phyloP scores from a whole-genome alignment of 2,113 vertebrate species.

The Percina caprodes region DNA sequence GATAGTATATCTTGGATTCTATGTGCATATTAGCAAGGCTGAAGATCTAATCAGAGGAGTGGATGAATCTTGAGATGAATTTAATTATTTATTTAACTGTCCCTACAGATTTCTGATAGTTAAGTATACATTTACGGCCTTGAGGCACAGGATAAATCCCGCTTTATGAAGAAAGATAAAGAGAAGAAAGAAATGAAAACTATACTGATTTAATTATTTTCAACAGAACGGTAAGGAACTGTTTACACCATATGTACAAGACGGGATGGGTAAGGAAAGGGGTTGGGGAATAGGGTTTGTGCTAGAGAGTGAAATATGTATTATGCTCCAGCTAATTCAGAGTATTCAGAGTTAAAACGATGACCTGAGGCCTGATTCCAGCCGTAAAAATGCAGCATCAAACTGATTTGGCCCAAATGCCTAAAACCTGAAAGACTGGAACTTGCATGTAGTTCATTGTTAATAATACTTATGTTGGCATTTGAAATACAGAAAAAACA shows the following conservation, averaged over 20 bases:
- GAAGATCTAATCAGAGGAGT: constrained; percentile 29
- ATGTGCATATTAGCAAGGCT: not conserved
- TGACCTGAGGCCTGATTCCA: no score
- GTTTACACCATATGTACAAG: not conserved
- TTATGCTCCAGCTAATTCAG: not conserved
- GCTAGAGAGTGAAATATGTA: no score
- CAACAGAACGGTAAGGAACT: not conserved
- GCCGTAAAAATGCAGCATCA: not conserved
- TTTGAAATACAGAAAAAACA: not conserved
- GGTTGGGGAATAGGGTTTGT: not conserved
- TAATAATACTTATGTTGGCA: not conserved
- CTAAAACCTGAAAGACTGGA: not conserved
- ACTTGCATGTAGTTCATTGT: no score
- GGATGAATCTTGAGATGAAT: constrained; percentile 17
- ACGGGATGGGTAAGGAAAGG: not conserved
- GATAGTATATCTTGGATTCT: not conserved
- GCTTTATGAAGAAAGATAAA: constrained; percentile 16
- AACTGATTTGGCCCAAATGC: not conserved
- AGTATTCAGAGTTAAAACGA: not conserved
- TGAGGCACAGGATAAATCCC: constrained; percentile 26
- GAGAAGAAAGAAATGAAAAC: constrained; percentile 1
- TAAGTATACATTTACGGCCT: constrained; percentile 58
- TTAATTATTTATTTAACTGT: constrained; percentile 64
- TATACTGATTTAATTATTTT: not conserved
- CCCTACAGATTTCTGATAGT: constrained; percentile 54